Evolutionary conservation across 2,113 vertebrate genomes (phyloP), one percentile per base, ranked within the genome.

Genomic region (Toxostoma redivivum): DNA sequence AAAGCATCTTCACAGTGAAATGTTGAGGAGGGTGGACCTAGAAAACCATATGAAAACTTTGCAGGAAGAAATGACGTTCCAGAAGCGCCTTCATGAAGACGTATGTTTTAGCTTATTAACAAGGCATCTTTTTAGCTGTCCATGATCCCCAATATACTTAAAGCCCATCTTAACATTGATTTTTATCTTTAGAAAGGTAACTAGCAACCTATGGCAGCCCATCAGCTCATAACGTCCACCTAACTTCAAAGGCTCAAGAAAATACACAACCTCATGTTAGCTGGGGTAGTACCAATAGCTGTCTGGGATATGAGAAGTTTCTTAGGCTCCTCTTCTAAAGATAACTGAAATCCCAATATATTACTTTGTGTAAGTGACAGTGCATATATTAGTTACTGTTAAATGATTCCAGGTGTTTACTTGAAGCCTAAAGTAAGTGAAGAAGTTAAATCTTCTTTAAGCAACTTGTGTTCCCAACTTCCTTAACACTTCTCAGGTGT

Each of bases 1-100:
- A 95, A 97, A 97, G 45, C 98, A 98, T 90, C 96, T 99, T 42
- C 97, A 97, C 28, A 95, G 96, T 13, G 99, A 99, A 97, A 98
- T 97, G 93, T 44, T 99, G 84, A 95, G 85, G 66, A 97, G 98
- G 15, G 98, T 97, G 25, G 98, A 98, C 24, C 42, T 98, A 70
- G 98, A 99, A 97, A 99, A 99, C 96, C 94, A 98, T 74, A 67
- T 97, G 67, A 98, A 98, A 94, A 98, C 98, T 8, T 78, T 98
- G 22, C 97, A 96, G 58, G 98, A 99, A 91, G 95, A 99, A 96
- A 94, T 98, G 24, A 96, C 88, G 8, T 98, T 99, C 53, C 98
- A 98, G 97, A 98, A 96, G 85, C 97, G 87, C 88, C 93, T 99
- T 79, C 88, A 97, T 6, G 97, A 98, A 70, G 97, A 98, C 93